Conservation (phyloP, 2,888 invertebrate species). For the Philhelius pedissequus region DNA sequence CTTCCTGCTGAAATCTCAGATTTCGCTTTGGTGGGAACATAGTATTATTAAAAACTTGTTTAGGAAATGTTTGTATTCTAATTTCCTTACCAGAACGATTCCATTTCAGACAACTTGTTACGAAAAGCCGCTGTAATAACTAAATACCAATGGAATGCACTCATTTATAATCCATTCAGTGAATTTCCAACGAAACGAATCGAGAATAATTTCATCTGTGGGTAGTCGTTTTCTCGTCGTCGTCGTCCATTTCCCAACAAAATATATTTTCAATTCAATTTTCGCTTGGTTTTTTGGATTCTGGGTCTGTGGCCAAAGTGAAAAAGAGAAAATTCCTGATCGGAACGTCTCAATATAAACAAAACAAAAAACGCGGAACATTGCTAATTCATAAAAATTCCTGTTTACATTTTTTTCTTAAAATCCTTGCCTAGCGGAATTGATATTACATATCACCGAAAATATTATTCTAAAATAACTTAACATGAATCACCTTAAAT, state of each 20-base stretch:
- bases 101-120: neutral
- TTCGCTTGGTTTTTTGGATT: neutral
- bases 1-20: too few species aligned
- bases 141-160: neutral
- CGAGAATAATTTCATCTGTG: conserved; percentile 48
- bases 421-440: conserved; percentile 17
- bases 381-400: conserved; percentile 30
- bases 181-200: conserved; percentile 54
- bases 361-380: conserved; percentile 63
- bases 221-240: neutral
- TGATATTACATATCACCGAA: too few species aligned
- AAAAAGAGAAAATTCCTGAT: conserved; percentile 41
- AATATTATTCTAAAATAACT: neutral
- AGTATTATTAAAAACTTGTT: too few species aligned
- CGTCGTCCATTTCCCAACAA: conserved; percentile 58
- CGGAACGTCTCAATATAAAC: conserved; percentile 63
- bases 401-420: conserved; percentile 39
- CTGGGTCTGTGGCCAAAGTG: conserved; percentile 58
- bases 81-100: neutral
- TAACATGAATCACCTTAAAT: conserved; percentile 77
- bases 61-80: too few species aligned
- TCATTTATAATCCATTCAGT: conserved; percentile 17
- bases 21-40: too few species aligned
- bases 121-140: conserved; percentile 29
- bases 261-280: conserved; percentile 29